A percentile compares a stretch with the other conserved stretches of the same genome.
Conservation (phyloP, 37 sponge, comb jelly and placozoan species). For the Haliclona indistincta region DNA sequence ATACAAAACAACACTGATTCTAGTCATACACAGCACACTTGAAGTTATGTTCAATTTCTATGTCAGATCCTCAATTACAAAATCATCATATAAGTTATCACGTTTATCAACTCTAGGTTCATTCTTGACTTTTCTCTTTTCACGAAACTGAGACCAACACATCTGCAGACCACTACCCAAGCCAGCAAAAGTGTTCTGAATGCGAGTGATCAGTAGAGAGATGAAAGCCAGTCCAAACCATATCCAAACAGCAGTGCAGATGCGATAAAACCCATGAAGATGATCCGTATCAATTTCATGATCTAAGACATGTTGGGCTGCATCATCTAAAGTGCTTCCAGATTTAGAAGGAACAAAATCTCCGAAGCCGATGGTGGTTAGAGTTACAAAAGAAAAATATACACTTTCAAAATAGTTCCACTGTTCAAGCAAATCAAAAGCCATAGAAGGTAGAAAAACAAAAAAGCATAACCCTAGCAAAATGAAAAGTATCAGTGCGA, state of each 20-base stretch:
- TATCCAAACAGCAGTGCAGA: slow-evolving; percentile 54
- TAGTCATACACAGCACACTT: too few relatives aligned
- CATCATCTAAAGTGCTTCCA: too few relatives aligned
- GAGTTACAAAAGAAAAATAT: slow-evolving; percentile 69
- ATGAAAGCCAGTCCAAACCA: slow-evolving; percentile 69
- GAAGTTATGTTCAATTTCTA: background rate
- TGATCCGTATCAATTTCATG: too few relatives aligned
- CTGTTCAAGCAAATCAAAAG: slow-evolving; percentile 55
- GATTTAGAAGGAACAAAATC: slow-evolving; percentile 78
- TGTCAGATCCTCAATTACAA: background rate
- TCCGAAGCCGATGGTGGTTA: slow-evolving; percentile 89
- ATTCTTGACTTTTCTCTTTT: background rate
- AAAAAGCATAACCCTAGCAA: too few relatives aligned
- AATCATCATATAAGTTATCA: background rate
- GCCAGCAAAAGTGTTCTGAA: too few relatives aligned
- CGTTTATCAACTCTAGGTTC: background rate
- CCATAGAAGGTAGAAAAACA: slow-evolving; percentile 64
- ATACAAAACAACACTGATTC: too few relatives aligned
- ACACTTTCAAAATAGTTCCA: slow-evolving; percentile 69
- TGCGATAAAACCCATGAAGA: too few relatives aligned
- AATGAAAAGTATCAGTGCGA: too few relatives aligned
- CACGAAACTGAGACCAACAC: background rate
- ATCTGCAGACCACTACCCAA: background rate
- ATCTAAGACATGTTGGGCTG: too few relatives aligned
- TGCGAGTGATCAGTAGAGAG: slow-evolving; percentile 46